Percentiles rank a stretch among this genome's conserved stretches.
Evolutionary conservation across 2,888 invertebrate genomes (phyloP).

Genomic region (Tubiluchus corallicola): DNA sequence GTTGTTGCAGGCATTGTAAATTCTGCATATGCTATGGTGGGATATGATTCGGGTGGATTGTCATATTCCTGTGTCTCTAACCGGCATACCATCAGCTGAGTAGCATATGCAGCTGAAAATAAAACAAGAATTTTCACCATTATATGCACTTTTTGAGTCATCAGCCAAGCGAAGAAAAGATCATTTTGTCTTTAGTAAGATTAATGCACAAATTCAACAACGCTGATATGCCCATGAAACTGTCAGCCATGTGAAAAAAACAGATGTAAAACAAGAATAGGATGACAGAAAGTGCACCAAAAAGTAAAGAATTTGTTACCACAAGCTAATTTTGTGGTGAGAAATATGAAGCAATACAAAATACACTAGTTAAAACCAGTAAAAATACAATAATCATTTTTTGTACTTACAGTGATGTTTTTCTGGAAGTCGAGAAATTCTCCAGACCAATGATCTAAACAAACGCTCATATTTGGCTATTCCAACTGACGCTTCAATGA

Average conservation of each 20-base stretch:
- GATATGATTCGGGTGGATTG: slow-evolving; percentile 80
- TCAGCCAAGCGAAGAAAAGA: too few species aligned
- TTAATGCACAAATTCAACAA: too few species aligned
- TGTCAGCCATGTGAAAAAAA: too few species aligned
- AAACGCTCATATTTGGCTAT: slow-evolving; percentile 97
- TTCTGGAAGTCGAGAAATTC: slow-evolving; percentile 89
- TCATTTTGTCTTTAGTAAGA: too few species aligned
- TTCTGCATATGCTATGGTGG: slow-evolving; percentile 72
- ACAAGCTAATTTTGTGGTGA: too few species aligned
- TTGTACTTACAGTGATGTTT: slow-evolving; percentile 74
- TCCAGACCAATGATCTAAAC: slow-evolving; percentile 90
- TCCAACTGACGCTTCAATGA: slow-evolving; percentile 91
- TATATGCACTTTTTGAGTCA: too few species aligned
- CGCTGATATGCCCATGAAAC: too few species aligned
- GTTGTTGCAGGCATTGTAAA: slow-evolving; percentile 98
- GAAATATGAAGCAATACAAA: too few species aligned
- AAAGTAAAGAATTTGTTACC: too few species aligned
- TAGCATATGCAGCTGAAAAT: slow-evolving; percentile 77
- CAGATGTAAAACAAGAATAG: too few species aligned
- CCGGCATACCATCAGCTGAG: slow-evolving; percentile 80
- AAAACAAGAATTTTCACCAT: slow-evolving; percentile 4
- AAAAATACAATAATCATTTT: slow-evolving; percentile 4
- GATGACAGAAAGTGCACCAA: too few species aligned
- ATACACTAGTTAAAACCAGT: background rate
- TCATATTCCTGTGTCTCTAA: slow-evolving; percentile 93